Conservation (phyloP, 2,113 vertebrate genomes). For the Elaphurus davidianus region DNA sequence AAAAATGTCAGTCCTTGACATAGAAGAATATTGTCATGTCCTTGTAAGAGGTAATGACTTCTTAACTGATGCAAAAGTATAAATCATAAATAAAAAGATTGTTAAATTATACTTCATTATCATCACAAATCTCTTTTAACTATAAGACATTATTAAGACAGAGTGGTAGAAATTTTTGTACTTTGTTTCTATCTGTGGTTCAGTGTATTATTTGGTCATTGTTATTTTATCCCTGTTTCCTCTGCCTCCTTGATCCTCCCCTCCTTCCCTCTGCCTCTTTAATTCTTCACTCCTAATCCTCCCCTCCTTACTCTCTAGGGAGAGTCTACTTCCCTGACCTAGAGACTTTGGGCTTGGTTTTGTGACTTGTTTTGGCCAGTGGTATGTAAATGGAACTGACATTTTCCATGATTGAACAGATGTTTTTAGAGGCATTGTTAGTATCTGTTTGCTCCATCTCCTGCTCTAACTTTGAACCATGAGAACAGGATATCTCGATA, state of each 20-base stretch:
- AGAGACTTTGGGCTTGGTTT: not conserved
- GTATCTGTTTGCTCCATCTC: not conserved
- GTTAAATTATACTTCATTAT: not conserved
- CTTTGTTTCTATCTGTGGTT: not conserved
- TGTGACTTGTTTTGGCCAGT: not conserved
- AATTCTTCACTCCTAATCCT: not conserved
- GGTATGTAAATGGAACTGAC: not conserved
- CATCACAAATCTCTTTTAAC: not conserved
- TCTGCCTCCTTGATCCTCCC: not conserved
- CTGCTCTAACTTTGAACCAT: not conserved
- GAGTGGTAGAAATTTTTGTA: not conserved
- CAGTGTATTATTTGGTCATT: not conserved
- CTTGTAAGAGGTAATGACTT: not conserved
- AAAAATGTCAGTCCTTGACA: not conserved
- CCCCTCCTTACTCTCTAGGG: not conserved
- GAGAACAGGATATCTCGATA: not conserved
- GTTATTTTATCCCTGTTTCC: not conserved
- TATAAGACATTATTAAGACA: not conserved
- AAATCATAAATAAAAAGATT: not conserved
- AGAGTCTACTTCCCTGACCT: not conserved
- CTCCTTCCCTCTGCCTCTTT: not conserved
- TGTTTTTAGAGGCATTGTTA: not conserved
- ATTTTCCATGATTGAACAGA: not conserved
- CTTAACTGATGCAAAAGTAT: not conserved
- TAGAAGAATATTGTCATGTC: not conserved